Evolutionary conservation across 2,113 vertebrate genomes (phyloP).

Genomic region (Hemiprocne comata): DNA sequence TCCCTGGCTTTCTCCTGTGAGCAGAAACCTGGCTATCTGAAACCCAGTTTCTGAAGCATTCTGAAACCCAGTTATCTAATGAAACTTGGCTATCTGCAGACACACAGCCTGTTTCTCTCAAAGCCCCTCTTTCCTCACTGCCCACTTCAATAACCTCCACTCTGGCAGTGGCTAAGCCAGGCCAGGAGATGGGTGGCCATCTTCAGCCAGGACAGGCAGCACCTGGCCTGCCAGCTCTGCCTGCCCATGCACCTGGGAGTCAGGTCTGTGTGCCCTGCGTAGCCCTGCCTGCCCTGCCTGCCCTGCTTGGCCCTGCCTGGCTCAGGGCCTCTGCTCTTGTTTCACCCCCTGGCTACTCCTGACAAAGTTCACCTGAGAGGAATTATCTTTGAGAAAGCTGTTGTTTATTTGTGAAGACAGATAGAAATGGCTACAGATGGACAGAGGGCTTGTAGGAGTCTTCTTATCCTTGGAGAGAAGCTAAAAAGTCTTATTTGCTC

Average conservation of each 20-base stretch:
- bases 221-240: neutral
- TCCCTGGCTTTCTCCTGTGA: neutral
- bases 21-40: neutral
- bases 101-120: neutral
- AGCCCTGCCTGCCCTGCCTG: neutral
- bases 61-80: neutral
- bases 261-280: neutral
- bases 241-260: neutral
- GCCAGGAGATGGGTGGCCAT: fast-evolving
- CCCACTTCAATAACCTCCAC: neutral
- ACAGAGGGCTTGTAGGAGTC: neutral
- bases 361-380: neutral
- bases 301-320: neutral
- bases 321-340: neutral
- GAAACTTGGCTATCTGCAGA: neutral
- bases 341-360: neutral
- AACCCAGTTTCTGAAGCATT: neutral
- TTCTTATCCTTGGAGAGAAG: neutral
- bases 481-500: neutral
- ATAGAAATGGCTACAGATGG: neutral
- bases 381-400: neutral
- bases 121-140: neutral
- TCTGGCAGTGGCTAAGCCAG: too few species aligned
- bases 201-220: neutral
- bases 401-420: neutral